Percentiles rank a stretch among this genome's conserved stretches.
Conservation (phyloP, 2,113 vertebrate species). For the Acrocephalus kingi region DNA sequence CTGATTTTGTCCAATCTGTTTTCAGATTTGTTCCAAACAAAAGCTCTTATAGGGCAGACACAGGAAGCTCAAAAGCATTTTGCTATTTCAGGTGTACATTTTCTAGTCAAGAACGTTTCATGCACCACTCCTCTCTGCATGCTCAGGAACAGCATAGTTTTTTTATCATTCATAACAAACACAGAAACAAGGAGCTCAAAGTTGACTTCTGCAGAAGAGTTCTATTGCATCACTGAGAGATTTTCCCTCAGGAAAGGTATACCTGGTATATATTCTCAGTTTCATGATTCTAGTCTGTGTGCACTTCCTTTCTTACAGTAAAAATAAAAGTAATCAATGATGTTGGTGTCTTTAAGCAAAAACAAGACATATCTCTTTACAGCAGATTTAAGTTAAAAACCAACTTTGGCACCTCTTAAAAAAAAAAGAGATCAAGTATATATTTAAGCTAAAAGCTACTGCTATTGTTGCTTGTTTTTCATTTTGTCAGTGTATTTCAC, state of each 20-base stretch:
- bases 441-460: background rate
- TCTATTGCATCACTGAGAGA: background rate
- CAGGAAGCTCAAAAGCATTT: background rate
- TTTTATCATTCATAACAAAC: background rate
- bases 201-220: background rate
- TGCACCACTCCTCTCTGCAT: background rate
- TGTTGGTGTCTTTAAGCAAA: background rate
- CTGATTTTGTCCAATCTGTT: background rate
- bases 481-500: background rate
- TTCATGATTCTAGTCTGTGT: background rate
- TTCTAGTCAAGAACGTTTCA: background rate
- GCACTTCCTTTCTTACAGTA: background rate
- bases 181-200: background rate
- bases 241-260: background rate
- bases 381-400: background rate
- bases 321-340: background rate
- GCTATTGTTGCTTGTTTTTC: background rate
- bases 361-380: background rate
- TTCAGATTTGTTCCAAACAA: background rate
- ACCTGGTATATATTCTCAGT: background rate
- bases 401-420: background rate
- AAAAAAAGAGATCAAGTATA: background rate
- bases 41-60: background rate
- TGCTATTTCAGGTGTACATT: background rate
- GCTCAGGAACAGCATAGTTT: background rate